Evolutionary conservation across 2,888 invertebrate genomes (phyloP).

Genomic region (Apotomis betuletana): DNA sequence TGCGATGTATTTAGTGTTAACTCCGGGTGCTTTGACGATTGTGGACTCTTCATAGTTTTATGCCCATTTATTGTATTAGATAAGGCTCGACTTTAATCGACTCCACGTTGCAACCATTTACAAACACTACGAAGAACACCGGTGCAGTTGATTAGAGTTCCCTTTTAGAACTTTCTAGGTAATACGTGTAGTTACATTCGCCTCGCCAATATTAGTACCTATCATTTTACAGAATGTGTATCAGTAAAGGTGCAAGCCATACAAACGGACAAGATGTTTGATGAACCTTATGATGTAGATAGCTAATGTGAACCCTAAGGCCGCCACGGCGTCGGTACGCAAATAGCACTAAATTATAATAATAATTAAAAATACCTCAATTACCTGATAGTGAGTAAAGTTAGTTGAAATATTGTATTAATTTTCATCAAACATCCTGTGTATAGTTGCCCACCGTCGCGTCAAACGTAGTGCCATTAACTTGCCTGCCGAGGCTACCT

Average conservation of each 20-base stretch:
- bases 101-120: constrained; percentile 50
- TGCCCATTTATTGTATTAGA: constrained; percentile 73
- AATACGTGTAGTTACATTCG: constrained; percentile 65
- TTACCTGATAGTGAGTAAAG: constrained; percentile 58
- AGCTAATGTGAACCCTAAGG: constrained; percentile 44
- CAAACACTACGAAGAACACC: constrained; percentile 22
- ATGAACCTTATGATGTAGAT: constrained; percentile 52
- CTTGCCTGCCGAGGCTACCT: constrained; percentile 7
- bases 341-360: constrained; percentile 53
- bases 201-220: constrained; percentile 71
- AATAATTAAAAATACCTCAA: constrained; percentile 53
- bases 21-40: constrained; percentile 83
- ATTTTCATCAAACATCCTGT: constrained; percentile 77
- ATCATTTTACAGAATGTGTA: constrained; percentile 59
- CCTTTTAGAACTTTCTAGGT: constrained; percentile 77
- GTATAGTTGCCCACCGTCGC: constrained; percentile 54
- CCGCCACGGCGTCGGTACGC: constrained; percentile 49
- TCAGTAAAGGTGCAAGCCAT: constrained; percentile 56
- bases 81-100: constrained; percentile 61
- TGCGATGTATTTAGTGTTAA: constrained; percentile 80
- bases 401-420: constrained; percentile 53
- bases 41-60: constrained; percentile 80
- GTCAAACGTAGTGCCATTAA: constrained; percentile 30
- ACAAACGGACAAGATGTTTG: constrained; percentile 74
- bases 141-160: constrained; percentile 65